Evolutionary conservation across 2,797 vertebrate species (phyloP).

Genomic region (Scarus forsteni): DNA sequence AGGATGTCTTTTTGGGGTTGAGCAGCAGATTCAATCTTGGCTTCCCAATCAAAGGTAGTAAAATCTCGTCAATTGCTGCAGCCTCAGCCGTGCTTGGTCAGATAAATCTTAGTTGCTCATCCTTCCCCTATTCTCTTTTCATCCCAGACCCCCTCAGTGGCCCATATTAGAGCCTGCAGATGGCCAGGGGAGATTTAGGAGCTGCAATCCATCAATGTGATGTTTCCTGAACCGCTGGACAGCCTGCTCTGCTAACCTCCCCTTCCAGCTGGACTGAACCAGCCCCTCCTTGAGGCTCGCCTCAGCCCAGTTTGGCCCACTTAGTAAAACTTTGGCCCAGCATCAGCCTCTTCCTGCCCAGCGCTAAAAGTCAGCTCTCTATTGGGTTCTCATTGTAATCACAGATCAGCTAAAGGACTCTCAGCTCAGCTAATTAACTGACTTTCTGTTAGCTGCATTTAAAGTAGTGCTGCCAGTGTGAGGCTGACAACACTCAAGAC

Average conservation of each 20-base stretch:
- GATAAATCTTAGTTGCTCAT: constrained; percentile 81
- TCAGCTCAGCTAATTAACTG: constrained; percentile 29
- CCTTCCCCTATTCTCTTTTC: constrained; percentile 78
- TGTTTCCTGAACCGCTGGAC: constrained; percentile 70
- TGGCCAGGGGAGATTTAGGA: constrained; percentile 81
- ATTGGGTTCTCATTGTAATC: constrained; percentile 41
- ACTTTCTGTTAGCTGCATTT: constrained; percentile 12
- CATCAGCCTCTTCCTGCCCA: constrained; percentile 19
- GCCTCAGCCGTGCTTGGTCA: constrained; percentile 68
- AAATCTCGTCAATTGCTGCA: constrained; percentile 61
- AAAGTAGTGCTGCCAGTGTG: neutral
- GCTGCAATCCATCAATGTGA: constrained; percentile 82
- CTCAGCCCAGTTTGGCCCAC: constrained; percentile 60
- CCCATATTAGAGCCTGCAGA: constrained; percentile 82
- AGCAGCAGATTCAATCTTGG: constrained; percentile 77
- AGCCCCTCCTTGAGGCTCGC: constrained; percentile 33
- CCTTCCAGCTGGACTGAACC: constrained; percentile 66
- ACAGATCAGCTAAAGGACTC: constrained; percentile 33
- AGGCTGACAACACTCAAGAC: too few relatives aligned
- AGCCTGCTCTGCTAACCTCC: constrained; percentile 62
- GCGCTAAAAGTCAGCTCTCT: constrained; percentile 36
- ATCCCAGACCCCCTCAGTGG: constrained; percentile 75
- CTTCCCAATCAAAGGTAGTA: constrained; percentile 78
- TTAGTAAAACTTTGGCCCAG: constrained; percentile 55
- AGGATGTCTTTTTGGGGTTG: constrained; percentile 73